A percentile compares a stretch with the other conserved stretches of the same genome.
These are phyloP conservation scores for Esox niger DNA, from an alignment of 2,113 vertebrate genomes.

Conservation along the genomic window DNA sequence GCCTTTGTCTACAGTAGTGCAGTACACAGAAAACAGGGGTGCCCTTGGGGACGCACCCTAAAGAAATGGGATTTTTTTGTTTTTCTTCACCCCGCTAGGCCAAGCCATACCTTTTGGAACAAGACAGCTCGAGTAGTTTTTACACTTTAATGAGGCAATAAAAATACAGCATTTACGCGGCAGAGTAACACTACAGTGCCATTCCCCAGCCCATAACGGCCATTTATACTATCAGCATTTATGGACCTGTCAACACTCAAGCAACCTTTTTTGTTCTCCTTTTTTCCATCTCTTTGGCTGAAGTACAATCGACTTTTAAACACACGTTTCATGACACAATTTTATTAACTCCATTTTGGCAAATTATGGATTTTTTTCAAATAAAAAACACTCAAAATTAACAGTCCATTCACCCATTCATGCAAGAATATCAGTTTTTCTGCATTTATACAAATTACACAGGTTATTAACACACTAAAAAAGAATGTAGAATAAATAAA, in stretches of 20 bases:
- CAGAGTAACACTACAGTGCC: slow-evolving; percentile 72
- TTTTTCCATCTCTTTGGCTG: slow-evolving; percentile 53
- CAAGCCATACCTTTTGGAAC: slow-evolving; percentile 45
- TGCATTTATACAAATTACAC: too few relatives aligned
- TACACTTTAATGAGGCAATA: slow-evolving; percentile 72
- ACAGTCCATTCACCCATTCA: too few relatives aligned
- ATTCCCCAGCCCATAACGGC: slow-evolving; percentile 75
- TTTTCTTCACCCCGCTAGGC: too few relatives aligned
- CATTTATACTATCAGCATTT: slow-evolving; percentile 85
- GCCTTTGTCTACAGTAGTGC: too few relatives aligned
- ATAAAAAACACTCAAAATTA: too few relatives aligned
- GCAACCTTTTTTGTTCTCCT: slow-evolving; percentile 50
- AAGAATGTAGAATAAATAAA: too few relatives aligned
- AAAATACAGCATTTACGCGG: slow-evolving; percentile 78
- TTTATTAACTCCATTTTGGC: too few relatives aligned
- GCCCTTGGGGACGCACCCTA: too few relatives aligned
- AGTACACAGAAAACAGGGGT: too few relatives aligned
- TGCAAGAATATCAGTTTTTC: too few relatives aligned
- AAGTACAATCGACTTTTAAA: slow-evolving; percentile 68
- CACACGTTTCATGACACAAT: slow-evolving; percentile 48
- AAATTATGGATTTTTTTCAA: too few relatives aligned
- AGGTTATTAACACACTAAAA: too few relatives aligned
- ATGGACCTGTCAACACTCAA: slow-evolving; percentile 84
- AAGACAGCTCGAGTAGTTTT: slow-evolving; percentile 53
- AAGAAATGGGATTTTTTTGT: neutral